phyloP scores from a whole-genome alignment of 2,797 vertebrate genomes.

The Pangasius sanitwongsei region DNA sequence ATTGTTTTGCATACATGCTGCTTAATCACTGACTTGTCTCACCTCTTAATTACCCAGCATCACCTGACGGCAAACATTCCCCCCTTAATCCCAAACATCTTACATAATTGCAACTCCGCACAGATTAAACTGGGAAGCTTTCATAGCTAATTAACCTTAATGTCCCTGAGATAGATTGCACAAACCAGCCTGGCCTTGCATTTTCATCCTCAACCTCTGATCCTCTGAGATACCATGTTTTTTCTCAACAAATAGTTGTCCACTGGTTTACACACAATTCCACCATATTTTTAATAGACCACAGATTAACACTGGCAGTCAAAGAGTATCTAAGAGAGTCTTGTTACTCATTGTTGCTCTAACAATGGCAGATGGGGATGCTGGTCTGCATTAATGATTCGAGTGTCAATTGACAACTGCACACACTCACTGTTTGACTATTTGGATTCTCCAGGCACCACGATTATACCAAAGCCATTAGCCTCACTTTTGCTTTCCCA shows the following conservation, averaged over 20 bases:
- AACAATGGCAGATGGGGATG: slow-evolving; percentile 69
- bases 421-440: slow-evolving; percentile 23
- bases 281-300: slow-evolving; percentile 56
- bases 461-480: slow-evolving; percentile 7
- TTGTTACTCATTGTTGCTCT: slow-evolving; percentile 61
- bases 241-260: slow-evolving; percentile 38
- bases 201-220: not conserved
- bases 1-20: slow-evolving; percentile 20
- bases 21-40: slow-evolving; percentile 22
- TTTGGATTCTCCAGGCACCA: not conserved
- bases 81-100: slow-evolving; percentile 12
- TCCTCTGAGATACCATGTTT: not conserved
- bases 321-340: slow-evolving; percentile 61
- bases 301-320: slow-evolving; percentile 58
- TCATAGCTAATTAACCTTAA: slow-evolving; percentile 61
- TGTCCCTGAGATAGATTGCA: slow-evolving; percentile 33
- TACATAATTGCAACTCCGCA: slow-evolving; percentile 37
- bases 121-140: slow-evolving; percentile 51
- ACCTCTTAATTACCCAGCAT: slow-evolving; percentile 51
- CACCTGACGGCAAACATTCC: slow-evolving; percentile 41
- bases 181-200: not conserved
- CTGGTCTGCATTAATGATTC: slow-evolving; percentile 69
- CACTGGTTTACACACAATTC: slow-evolving; percentile 65
- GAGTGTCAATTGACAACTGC: slow-evolving; percentile 26
- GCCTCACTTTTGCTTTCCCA: not conserved